Evolutionary conservation across 2,797 vertebrate genomes (phyloP).

Genomic region (Rhyacichthys aspro): DNA sequence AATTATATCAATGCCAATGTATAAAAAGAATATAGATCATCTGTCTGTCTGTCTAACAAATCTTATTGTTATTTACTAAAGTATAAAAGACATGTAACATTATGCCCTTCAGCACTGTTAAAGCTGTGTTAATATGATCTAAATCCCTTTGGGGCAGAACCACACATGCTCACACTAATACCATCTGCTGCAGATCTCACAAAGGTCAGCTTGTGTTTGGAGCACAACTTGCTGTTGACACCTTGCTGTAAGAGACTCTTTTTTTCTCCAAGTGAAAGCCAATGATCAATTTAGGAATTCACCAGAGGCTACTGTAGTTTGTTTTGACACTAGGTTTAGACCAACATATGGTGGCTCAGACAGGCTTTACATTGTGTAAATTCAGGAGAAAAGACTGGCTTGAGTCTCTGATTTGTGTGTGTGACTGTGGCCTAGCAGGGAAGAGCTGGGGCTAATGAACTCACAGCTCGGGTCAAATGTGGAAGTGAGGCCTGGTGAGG

Average conservation of each 20-base stretch:
- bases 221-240: slow-evolving; percentile 46
- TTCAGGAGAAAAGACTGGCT: background rate
- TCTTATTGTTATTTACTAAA: no score
- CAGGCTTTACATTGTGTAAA: background rate
- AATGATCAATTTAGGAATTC: slow-evolving; percentile 49
- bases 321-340: background rate
- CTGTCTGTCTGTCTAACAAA: no score
- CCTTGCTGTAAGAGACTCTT: slow-evolving; percentile 35
- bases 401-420: no score
- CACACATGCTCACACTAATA: slow-evolving; percentile 8
- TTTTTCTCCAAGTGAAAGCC: slow-evolving; percentile 31
- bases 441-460: slow-evolving; percentile 60
- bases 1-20: no score
- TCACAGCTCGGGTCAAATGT: slow-evolving; percentile 44
- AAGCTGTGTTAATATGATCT: background rate
- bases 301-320: slow-evolving; percentile 11
- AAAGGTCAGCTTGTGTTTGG: slow-evolving; percentile 66
- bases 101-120: no score
- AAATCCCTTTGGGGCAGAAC: background rate
- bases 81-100: no score
- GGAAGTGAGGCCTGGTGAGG: slow-evolving; percentile 51
- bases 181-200: slow-evolving; percentile 39
- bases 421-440: slow-evolving; percentile 29
- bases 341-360: background rate
- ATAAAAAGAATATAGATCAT: no score